Conservation (phyloP, 2,113 vertebrate species). For the Dromas ardeola region DNA sequence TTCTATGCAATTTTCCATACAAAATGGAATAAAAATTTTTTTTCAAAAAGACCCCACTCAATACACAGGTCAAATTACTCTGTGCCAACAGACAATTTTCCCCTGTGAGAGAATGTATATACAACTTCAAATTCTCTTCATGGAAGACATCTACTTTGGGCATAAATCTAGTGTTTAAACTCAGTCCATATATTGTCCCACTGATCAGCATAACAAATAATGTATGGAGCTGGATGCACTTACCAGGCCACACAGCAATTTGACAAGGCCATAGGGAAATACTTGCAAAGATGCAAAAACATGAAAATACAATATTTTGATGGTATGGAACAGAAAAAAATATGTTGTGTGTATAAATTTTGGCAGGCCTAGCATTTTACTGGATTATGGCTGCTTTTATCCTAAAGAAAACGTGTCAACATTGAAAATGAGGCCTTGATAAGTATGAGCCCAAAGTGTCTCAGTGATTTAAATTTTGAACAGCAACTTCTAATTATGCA, state of each 20-base stretch:
- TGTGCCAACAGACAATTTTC: background rate
- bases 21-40: background rate
- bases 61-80: background rate
- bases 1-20: background rate
- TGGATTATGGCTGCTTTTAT: background rate
- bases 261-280: background rate
- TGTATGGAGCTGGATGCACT: background rate
- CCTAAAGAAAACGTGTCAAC: background rate
- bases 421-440: background rate
- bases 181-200: background rate
- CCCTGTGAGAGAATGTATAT: background rate
- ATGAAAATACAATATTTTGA: background rate
- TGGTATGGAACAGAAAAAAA: background rate
- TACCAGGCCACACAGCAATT: background rate
- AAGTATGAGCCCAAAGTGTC: background rate
- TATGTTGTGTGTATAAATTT: accelerated
- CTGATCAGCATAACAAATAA: background rate
- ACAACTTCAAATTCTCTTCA: background rate
- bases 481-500: background rate
- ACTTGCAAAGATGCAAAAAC: background rate
- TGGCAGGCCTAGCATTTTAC: background rate
- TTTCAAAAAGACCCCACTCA: background rate
- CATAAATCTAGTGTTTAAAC: background rate
- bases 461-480: background rate
- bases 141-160: background rate